Conservation (phyloP, 2,888 invertebrate genomes). For the Pristionchus exspectatus region DNA sequence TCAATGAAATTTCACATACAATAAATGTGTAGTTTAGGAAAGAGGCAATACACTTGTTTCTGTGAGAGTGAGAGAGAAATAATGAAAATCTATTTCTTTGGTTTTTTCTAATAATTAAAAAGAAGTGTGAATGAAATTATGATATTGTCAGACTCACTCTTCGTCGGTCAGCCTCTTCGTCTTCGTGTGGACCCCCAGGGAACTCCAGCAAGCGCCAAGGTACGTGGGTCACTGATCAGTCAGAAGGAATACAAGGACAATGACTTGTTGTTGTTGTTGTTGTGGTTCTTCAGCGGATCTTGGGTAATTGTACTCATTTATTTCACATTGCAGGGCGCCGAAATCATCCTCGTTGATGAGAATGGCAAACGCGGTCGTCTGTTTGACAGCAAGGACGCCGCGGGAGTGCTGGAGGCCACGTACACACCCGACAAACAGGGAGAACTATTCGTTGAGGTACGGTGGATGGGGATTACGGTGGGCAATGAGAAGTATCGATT, state of each 20-base stretch:
- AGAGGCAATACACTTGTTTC: too few species aligned
- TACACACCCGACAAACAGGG: slow-evolving; percentile 26
- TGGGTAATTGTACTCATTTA: too few species aligned
- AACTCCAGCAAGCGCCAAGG: slow-evolving; percentile 11
- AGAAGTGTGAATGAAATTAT: neutral
- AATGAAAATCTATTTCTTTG: neutral
- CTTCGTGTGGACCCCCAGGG: slow-evolving; percentile 48
- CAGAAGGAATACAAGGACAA: too few species aligned
- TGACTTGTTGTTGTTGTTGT: neutral
- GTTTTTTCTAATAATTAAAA: neutral
- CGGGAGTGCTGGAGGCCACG: slow-evolving; percentile 29
- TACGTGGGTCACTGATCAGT: neutral
- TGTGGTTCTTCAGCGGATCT: too few species aligned
- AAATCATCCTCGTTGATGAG: slow-evolving; percentile 51
- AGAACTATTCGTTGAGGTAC: slow-evolving; percentile 10
- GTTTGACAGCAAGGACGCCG: slow-evolving; percentile 9
- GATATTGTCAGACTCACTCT: neutral
- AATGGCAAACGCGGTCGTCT: slow-evolving; percentile 21
- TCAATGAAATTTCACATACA: neutral
- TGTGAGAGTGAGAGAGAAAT: neutral
- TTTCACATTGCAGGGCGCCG: slow-evolving; percentile 51
- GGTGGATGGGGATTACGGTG: neutral
- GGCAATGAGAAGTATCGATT: neutral
- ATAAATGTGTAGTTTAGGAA: neutral
- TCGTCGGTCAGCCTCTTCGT: slow-evolving; percentile 50